Evolutionary conservation across 2,113 vertebrate species (phyloP), one percentile per base, ranked within the genome.

Genomic region (Callospermophilus lateralis): DNA sequence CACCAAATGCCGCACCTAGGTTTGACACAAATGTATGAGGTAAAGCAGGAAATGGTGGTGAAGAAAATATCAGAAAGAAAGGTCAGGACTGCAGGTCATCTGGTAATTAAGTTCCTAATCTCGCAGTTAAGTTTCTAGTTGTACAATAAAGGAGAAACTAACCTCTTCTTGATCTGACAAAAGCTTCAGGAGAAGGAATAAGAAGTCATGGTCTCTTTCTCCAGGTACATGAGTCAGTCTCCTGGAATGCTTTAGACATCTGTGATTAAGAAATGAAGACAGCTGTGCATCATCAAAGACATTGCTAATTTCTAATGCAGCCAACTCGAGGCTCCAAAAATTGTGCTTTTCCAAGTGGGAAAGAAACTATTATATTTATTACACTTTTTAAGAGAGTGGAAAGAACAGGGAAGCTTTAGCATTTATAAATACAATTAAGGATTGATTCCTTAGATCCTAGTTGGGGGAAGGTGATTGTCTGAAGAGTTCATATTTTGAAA

Each of bases 271-370:
- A 89, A 74, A 85, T 68, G n/a, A 68, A 81, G 88, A 84, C 84
- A 96, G 90, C 96, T 97, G 85, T 53, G 68, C 85, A 91, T 93
- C 63, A 89, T 89, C 89, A 96, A 63, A 95, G 93, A 91, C 68
- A 30, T 90, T 88, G 85, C 70, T 92, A 78, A 86, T 93, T 97
- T 89, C 58, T 74, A 84, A 79, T 0, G 8, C 70, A 80, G 83
- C 30, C 93, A 96, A 76, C 32, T 55, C 11, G 2, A 86, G 80
- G 15, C 51, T 94, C 65, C 79, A 84, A 80, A 95, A 77, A 88
- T 83, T 93, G 48, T 77, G 24, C 42, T 89, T 94, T 92, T 90
- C 94, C 73, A 79, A 97, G 72, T 85, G 83, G 58, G 53, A 34
- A 72, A 95, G 81, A 58, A 94, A 42, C 77, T 85, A 72, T 93